phyloP scores from a whole-genome alignment of 2,888 invertebrate genomes.

The Cantharis rustica region DNA sequence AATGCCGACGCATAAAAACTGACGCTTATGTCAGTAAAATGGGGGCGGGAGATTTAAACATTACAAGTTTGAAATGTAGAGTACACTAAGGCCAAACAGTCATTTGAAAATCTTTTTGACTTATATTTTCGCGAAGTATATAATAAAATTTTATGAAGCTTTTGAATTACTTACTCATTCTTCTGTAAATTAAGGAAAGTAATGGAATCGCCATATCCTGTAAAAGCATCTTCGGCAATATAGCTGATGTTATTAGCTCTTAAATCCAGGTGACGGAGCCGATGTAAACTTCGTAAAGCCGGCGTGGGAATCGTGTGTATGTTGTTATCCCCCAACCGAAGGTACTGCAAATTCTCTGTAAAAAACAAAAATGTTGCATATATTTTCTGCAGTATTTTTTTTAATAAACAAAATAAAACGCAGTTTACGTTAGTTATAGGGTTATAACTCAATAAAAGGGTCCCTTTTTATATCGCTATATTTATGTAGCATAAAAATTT shows the following conservation, averaged over 20 bases:
- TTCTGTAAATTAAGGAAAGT: constrained; percentile 92
- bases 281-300: constrained; percentile 80
- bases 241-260: constrained; percentile 85
- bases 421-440: neutral
- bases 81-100: neutral
- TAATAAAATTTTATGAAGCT: neutral
- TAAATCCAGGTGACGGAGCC: constrained; percentile 85
- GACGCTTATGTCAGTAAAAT: no score
- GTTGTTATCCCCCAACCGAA: constrained; percentile 87
- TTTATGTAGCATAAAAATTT: neutral
- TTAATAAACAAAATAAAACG: neutral
- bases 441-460: neutral
- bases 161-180: constrained; percentile 77
- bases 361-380: constrained; percentile 28
- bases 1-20: no score
- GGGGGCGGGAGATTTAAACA: no score
- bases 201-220: constrained; percentile 86
- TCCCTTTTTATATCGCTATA: neutral
- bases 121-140: neutral
- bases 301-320: constrained; percentile 84
- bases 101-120: neutral
- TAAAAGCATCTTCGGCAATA: constrained; percentile 84
- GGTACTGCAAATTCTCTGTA: constrained; percentile 86
- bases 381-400: neutral
- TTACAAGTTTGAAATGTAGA: no score